A percentile compares a stretch with the other conserved stretches of the same genome.
These are phyloP conservation scores for Eupithecia dodoneata DNA, from an alignment of 2,888 invertebrate genomes.

Conservation along the genomic window DNA sequence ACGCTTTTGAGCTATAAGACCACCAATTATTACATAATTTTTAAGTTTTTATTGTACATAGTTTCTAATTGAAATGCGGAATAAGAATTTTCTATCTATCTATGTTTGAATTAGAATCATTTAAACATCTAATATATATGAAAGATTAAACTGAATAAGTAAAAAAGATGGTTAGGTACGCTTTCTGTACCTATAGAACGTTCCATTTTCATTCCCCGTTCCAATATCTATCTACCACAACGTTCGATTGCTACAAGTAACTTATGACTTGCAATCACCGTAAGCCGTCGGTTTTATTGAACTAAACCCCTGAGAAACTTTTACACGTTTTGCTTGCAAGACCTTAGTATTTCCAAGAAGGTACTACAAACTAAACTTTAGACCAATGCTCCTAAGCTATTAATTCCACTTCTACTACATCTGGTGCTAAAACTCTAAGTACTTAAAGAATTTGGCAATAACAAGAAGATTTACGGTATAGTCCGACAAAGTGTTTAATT, in stretches of 20 bases:
- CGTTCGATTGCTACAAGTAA: slow-evolving; percentile 10
- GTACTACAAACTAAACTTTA: not conserved
- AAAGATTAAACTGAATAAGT: not conserved
- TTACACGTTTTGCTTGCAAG: not conserved
- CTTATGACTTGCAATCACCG: slow-evolving; percentile 13
- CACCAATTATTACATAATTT: no score
- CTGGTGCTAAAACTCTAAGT: not conserved
- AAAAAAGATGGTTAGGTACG: not conserved
- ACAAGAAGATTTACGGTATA: not conserved
- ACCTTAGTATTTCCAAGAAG: slow-evolving; percentile 7
- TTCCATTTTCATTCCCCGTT: slow-evolving; percentile 2
- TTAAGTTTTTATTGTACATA: no score
- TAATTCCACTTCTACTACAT: not conserved
- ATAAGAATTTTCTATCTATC: no score
- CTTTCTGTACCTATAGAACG: not conserved
- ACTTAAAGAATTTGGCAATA: slow-evolving; percentile 1
- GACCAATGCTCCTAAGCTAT: not conserved
- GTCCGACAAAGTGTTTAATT: slow-evolving; percentile 16
- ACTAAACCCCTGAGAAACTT: slow-evolving; percentile 7
- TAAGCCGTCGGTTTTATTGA: slow-evolving; percentile 11
- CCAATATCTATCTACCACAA: slow-evolving; percentile 7
- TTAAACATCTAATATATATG: no score
- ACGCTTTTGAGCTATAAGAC: no score
- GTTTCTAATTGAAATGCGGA: no score
- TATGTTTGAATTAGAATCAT: no score